Evolutionary conservation across 2,888 invertebrate genomes (phyloP).

Genomic region (Amblyjoppa fuscipennis): DNA sequence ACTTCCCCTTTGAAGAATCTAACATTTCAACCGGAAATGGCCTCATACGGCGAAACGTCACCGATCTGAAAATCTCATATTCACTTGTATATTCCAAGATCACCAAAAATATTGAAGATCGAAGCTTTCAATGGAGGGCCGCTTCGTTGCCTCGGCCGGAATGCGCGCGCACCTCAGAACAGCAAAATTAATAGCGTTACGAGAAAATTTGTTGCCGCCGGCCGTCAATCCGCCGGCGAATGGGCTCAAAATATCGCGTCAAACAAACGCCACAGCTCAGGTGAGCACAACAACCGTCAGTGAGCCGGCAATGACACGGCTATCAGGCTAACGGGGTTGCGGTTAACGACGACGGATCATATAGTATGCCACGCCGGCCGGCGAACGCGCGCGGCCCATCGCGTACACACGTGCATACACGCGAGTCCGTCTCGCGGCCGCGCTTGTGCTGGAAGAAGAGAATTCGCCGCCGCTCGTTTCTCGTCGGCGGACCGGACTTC

Average conservation of each 20-base stretch:
- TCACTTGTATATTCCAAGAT: background rate
- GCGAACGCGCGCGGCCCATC: slow-evolving; percentile 11
- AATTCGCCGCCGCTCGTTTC: slow-evolving; percentile 54
- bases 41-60: too few species aligned
- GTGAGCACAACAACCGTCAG: slow-evolving; percentile 69
- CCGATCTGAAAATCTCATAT: background rate
- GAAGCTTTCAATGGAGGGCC: background rate
- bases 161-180: background rate
- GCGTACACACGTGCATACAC: background rate
- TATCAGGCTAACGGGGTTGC: slow-evolving; percentile 71
- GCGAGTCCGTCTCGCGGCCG: background rate
- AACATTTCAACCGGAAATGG: too few species aligned
- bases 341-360: slow-evolving; percentile 71
- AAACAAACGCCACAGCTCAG: slow-evolving; percentile 64
- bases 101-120: background rate
- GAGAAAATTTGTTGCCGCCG: slow-evolving; percentile 1
- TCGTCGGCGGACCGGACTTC: slow-evolving; percentile 54
- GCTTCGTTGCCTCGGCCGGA: background rate
- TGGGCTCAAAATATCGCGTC: slow-evolving; percentile 75
- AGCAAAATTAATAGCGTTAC: background rate
- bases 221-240: slow-evolving; percentile 29
- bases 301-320: slow-evolving; percentile 77
- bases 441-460: slow-evolving; percentile 55
- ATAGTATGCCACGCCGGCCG: slow-evolving; percentile 32
- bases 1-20: background rate